Percentiles rank a stretch among this genome's conserved stretches.
Conservation (phyloP, 2,797 vertebrate genomes). For the Loris lydekkerianus region DNA sequence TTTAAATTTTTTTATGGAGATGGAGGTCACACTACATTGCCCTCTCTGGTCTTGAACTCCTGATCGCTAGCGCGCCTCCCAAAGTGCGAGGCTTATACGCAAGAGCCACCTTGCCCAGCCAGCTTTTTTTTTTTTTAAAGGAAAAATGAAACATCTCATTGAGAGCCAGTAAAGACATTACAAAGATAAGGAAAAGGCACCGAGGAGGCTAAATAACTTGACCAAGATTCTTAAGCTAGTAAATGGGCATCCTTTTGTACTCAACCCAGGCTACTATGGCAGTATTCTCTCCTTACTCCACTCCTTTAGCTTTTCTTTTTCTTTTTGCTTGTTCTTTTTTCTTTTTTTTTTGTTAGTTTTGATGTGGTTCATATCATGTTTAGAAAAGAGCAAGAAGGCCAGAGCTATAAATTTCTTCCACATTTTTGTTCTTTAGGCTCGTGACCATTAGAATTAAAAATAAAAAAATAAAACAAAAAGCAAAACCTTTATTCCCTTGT, state of each 20-base stretch:
- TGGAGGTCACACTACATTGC: neutral
- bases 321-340: neutral
- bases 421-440: conserved; percentile 42
- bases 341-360: conserved; percentile 16
- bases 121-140: neutral
- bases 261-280: neutral
- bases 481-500: conserved; percentile 6
- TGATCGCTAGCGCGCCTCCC: neutral
- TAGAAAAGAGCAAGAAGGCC: neutral
- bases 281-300: neutral
- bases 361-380: neutral
- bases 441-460: neutral
- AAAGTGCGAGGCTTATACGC: neutral
- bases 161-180: conserved; percentile 22
- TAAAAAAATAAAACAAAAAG: neutral
- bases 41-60: neutral
- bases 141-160: neutral
- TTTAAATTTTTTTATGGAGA: neutral
- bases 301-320: neutral
- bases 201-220: neutral
- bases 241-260: neutral
- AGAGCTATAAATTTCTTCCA: neutral
- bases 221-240: neutral
- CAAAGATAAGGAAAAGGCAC: neutral
- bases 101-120: neutral